phyloP scores from a whole-genome alignment of 2,113 vertebrate genomes.

The Machaerirhynchus nigripectus region DNA sequence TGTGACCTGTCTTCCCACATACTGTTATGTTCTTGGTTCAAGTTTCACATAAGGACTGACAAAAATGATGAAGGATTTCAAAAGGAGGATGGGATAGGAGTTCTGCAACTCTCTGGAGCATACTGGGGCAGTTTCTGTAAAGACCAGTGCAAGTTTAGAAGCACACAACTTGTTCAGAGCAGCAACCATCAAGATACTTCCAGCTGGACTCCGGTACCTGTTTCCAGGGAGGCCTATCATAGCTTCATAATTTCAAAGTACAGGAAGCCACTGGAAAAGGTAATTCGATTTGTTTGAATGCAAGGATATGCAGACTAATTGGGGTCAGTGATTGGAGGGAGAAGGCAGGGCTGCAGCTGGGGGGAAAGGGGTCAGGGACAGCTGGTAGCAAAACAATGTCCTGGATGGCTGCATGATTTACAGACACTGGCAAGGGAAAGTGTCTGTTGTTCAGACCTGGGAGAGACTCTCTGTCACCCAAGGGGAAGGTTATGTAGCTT shows the following conservation, averaged over 20 bases:
- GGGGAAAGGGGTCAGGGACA: not conserved
- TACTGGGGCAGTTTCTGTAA: not conserved
- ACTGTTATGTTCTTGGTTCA: not conserved
- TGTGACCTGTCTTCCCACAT: not conserved
- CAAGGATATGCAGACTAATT: not conserved
- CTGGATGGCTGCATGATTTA: not conserved
- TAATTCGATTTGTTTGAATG: not conserved
- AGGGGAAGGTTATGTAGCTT: not conserved
- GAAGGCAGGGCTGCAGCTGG: not conserved
- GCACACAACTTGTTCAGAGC: not conserved
- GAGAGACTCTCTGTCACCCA: not conserved
- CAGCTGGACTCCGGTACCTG: not conserved
- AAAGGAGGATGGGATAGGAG: not conserved
- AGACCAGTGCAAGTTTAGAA: not conserved
- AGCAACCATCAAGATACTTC: not conserved
- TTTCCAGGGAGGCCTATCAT: not conserved
- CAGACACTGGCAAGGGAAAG: fast-evolving
- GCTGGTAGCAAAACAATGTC: not conserved
- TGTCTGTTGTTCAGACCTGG: not conserved
- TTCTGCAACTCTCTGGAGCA: not conserved
- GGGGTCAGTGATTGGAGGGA: not conserved
- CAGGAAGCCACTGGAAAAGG: not conserved
- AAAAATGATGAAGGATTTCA: not conserved
- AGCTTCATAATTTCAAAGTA: not conserved
- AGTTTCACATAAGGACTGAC: not conserved